Evolutionary conservation across 1,140 invertebrate species (phyloP), one percentile per base, ranked within the genome.

Genomic region (Olivierus martensii): DNA sequence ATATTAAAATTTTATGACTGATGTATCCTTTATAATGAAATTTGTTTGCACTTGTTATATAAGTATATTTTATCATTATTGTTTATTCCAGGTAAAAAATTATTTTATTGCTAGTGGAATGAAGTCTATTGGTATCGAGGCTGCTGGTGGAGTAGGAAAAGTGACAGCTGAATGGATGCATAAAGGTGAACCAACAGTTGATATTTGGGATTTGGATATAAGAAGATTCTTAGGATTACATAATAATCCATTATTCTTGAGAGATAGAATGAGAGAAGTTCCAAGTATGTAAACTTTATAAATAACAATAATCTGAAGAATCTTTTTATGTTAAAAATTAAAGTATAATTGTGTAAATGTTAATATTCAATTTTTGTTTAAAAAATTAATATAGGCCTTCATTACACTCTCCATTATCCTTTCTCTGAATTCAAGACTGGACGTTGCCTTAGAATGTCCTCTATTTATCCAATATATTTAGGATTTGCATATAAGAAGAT

Each of bases 71-170:
- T n/a, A n/a, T n/a, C n/a, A n/a, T 41, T 15, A 15, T 41, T 4
- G 7, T 41, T 58, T 18, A 45, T 68, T 65, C 21, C 63, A 87
- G 82, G 83, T 96, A 55, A 75, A 79, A 61, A 96, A 96, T 65
- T 99, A 98, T 70, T 91, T 83, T 67, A 81, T 99, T 18, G 90
- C 92, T 3, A 88, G 90, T 51, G 94, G 92, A 35, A 89, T 96
- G 80, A 93, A 93, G 75, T 92, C 88, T 0, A 82, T 89, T 44
- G 91, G 91, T 19, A 83, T 94, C 45, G 84, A 86, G 9, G 85
- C 89, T 9, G 89, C 90, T 28, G 91, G 91, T 3, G 94, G 93
- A 21, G 82, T 95, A n/a, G 94, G 91, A 1, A 78, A 84, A 62
- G 77, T 87, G 0, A 82, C 91, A 7, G 86, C 88, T 3, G 86